These are phyloP conservation scores for Leptopilina clavipes DNA, from an alignment of 1,140 invertebrate genomes.

Conservation along the genomic window DNA sequence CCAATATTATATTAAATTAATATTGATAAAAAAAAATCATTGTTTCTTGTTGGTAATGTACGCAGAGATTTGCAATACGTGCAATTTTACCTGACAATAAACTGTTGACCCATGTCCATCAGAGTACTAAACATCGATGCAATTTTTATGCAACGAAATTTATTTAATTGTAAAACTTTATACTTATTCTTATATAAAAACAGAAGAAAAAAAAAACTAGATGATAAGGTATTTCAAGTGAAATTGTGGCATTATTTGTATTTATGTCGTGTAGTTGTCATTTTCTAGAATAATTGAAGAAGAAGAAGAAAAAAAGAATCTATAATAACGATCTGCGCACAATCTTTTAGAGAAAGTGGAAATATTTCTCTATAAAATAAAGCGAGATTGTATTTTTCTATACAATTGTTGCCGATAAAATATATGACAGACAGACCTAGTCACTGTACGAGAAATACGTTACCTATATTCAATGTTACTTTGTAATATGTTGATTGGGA, in stretches of 20 bases:
- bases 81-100: constrained; percentile 37
- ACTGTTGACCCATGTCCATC: constrained; percentile 6
- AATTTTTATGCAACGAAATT: constrained; percentile 54
- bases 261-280: constrained; percentile 42
- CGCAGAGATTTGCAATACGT: constrained; percentile 29
- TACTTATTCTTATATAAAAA: constrained; percentile 48
- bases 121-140: constrained; percentile 34
- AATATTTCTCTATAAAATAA: constrained; percentile 28
- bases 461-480: constrained; percentile 69
- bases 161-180: constrained; percentile 40
- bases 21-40: no score
- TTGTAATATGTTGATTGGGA: constrained; percentile 57
- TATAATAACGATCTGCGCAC: constrained; percentile 54
- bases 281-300: constrained; percentile 41
- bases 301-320: not conserved
- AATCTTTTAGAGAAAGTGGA: constrained; percentile 46
- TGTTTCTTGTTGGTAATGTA: constrained; percentile 13
- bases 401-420: constrained; percentile 67
- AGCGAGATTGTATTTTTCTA: constrained; percentile 71
- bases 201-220: constrained; percentile 34
- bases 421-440: constrained; percentile 66
- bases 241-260: constrained; percentile 47
- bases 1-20: no score
- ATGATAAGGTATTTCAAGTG: constrained; percentile 40
- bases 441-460: constrained; percentile 65